Conservation (phyloP, 2,797 vertebrate genomes). For the Sebastolobus alascanus region DNA sequence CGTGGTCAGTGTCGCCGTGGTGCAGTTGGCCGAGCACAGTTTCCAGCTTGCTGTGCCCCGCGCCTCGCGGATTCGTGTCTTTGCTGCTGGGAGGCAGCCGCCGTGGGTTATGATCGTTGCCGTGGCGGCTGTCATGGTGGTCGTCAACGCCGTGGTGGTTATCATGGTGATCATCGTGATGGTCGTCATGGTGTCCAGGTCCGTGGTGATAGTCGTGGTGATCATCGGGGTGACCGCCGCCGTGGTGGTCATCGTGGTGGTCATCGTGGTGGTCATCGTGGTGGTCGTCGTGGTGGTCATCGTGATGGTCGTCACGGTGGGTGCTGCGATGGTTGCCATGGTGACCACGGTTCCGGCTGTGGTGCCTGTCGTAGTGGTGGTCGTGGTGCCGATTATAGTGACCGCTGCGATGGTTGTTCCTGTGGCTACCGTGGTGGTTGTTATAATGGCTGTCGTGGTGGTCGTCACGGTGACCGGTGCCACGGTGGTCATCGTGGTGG, state of each 20-base stretch:
- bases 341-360: neutral
- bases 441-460: neutral
- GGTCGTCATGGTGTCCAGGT: slow-evolving; percentile 1
- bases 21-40: slow-evolving; percentile 79
- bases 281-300: neutral
- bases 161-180: slow-evolving; percentile 23
- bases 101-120: slow-evolving; percentile 42
- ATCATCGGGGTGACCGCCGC: neutral
- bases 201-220: neutral
- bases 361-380: neutral
- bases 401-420: neutral
- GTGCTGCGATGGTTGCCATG: neutral
- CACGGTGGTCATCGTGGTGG: slow-evolving; percentile 15
- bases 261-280: neutral
- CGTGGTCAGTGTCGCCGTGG: slow-evolving; percentile 71
- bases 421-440: neutral
- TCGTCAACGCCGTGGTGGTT: slow-evolving; percentile 1
- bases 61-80: slow-evolving; percentile 43
- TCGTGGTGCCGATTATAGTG: slow-evolving; percentile 19
- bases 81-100: slow-evolving; percentile 59
- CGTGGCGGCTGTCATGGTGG: slow-evolving; percentile 34
- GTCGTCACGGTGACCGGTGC: neutral
- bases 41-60: slow-evolving; percentile 79
- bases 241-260: neutral
- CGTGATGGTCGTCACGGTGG: neutral